Evolutionary conservation across 1,140 invertebrate genomes (phyloP).

Genomic region (Elymnias hypermnestra): DNA sequence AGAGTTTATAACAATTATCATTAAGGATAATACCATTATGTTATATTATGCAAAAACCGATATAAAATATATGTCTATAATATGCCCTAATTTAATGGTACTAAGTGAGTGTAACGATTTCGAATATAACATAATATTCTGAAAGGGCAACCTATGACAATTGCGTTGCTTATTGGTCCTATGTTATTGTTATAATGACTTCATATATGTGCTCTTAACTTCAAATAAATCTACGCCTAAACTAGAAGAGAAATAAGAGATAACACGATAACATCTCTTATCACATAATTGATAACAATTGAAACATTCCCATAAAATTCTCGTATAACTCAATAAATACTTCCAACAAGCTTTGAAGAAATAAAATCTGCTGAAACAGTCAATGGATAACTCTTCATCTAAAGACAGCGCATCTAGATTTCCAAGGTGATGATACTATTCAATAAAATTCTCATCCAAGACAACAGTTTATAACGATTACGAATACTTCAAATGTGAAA

Average conservation of each 20-base stretch:
- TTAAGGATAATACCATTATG: conserved; percentile 11
- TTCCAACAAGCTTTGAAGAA: no score
- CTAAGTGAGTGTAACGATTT: conserved; percentile 12
- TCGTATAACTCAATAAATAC: no score
- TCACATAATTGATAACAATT: conserved; percentile 19
- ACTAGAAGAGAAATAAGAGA: conserved; percentile 18
- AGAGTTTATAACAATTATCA: conserved; percentile 15
- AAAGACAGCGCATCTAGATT: conserved; percentile 8
- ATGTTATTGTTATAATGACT: conserved; percentile 22
- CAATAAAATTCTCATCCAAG: conserved; percentile 21
- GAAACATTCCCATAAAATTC: conserved; percentile 7
- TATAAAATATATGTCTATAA: conserved; percentile 24
- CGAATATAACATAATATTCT: conserved; percentile 19
- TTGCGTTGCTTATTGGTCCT: conserved; percentile 26
- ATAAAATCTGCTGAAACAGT: no score
- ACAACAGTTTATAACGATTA: conserved; percentile 25
- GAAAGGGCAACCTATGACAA: conserved; percentile 19
- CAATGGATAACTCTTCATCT: neutral
- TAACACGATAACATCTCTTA: conserved; percentile 16
- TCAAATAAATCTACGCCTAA: conserved; percentile 3
- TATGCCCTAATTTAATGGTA: conserved; percentile 17
- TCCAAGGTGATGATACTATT: conserved; percentile 22
- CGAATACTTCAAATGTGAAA: conserved; percentile 5
- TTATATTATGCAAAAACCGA: conserved; percentile 20
- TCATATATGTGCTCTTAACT: conserved; percentile 10